Conservation (phyloP, 2,888 invertebrate species). For the Abrostola tripartita region DNA sequence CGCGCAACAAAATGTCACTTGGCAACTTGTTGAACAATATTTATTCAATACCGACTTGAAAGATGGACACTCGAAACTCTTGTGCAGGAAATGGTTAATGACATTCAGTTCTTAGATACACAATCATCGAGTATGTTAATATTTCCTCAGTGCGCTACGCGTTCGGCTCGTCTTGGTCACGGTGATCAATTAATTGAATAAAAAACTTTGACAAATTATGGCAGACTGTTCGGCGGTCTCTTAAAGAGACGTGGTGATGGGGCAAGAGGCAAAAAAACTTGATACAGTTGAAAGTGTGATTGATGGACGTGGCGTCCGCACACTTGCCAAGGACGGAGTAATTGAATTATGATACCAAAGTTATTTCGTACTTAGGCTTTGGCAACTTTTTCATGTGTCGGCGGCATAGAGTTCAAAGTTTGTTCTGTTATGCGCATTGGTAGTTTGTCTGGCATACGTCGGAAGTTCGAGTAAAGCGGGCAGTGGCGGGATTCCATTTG, state of each 20-base stretch:
- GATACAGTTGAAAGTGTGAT: slow-evolving; percentile 87
- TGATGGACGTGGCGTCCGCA: slow-evolving; percentile 77
- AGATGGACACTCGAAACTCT: slow-evolving; percentile 82
- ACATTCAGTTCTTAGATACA: slow-evolving; percentile 83
- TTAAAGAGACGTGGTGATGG: slow-evolving; percentile 68
- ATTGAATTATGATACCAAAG: slow-evolving; percentile 84
- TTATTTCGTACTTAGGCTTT: slow-evolving; percentile 64
- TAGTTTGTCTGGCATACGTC: slow-evolving; percentile 63
- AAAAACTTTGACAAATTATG: slow-evolving; percentile 84
- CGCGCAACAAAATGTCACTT: slow-evolving; percentile 83
- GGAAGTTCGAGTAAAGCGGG: slow-evolving; percentile 69
- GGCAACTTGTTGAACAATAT: slow-evolving; percentile 84
- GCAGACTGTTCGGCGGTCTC: slow-evolving; percentile 72
- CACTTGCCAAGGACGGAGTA: slow-evolving; percentile 76
- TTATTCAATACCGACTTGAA: slow-evolving; percentile 83
- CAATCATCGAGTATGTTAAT: slow-evolving; percentile 79
- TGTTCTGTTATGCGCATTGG: slow-evolving; percentile 53
- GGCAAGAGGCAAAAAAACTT: slow-evolving; percentile 77
- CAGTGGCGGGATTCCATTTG: slow-evolving; percentile 77
- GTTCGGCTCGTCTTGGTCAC: slow-evolving; percentile 60
- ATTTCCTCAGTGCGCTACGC: slow-evolving; percentile 67
- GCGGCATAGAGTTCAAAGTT: slow-evolving; percentile 68
- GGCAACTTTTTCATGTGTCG: slow-evolving; percentile 62
- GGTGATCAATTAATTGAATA: slow-evolving; percentile 80
- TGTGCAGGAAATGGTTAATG: slow-evolving; percentile 83